Conservation (phyloP, 2,113 vertebrate genomes). For the Saguinus imperator region DNA sequence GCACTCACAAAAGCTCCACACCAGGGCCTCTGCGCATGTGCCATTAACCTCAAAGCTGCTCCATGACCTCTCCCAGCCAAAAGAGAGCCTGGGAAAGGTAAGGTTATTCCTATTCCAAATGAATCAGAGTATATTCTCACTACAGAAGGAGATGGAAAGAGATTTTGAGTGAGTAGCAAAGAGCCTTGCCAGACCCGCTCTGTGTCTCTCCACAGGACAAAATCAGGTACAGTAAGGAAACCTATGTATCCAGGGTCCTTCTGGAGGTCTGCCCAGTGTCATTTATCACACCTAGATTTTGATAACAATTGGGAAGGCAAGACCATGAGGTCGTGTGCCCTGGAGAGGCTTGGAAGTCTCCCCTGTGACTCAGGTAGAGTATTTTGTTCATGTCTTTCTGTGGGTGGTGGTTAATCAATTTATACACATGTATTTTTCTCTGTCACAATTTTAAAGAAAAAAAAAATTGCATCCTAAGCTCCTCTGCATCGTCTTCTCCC, state of each 20-base stretch:
- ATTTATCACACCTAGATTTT: neutral
- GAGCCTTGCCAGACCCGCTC: too few relatives aligned
- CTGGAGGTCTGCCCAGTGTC: neutral
- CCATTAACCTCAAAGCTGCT: accelerated
- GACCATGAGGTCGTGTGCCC: accelerated
- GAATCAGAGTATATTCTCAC: too few relatives aligned
- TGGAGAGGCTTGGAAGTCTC: neutral
- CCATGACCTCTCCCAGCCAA: accelerated
- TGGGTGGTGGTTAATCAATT: neutral
- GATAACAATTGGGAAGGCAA: neutral
- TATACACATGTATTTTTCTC: accelerated
- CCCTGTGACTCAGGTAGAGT: accelerated
- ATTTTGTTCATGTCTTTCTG: neutral
- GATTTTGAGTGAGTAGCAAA: accelerated
- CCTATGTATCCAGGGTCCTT: accelerated
- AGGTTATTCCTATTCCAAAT: accelerated
- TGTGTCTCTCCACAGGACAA: neutral
- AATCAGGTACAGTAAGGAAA: accelerated
- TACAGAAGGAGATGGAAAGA: neutral
- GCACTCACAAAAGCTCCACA: accelerated
- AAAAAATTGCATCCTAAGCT: neutral
- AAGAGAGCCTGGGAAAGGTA: neutral
- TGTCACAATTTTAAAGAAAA: neutral
- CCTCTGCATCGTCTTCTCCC: accelerated
- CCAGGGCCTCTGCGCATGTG: accelerated